phyloP scores from a whole-genome alignment of 2,797 vertebrate species.

The Nyctalus aviator region DNA sequence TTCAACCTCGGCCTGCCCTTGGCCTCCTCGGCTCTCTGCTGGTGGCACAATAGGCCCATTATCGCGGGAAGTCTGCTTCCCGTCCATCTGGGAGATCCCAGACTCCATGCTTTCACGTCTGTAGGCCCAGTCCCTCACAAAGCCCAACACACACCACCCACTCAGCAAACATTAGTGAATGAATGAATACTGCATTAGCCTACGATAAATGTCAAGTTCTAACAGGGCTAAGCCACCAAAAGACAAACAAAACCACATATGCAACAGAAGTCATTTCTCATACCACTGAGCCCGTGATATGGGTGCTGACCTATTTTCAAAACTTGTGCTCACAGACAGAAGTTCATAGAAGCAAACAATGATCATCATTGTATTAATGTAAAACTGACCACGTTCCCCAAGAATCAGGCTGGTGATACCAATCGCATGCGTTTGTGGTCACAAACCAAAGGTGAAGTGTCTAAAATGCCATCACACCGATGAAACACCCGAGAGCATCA shows the following conservation, averaged over 20 bases:
- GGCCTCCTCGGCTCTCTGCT: background rate
- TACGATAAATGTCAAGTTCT: background rate
- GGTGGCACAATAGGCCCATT: no score
- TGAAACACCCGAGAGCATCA: background rate
- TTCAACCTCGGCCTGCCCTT: background rate
- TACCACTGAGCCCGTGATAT: fast-evolving
- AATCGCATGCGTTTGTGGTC: background rate
- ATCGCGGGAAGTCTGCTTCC: background rate
- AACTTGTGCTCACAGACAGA: background rate
- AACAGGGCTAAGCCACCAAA: background rate
- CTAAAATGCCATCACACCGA: background rate
- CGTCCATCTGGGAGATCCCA: background rate
- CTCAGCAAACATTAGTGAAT: background rate
- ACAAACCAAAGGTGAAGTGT: background rate
- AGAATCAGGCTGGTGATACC: background rate
- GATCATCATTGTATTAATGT: background rate
- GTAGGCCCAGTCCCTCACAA: background rate
- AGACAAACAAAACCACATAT: background rate
- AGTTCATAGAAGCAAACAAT: background rate
- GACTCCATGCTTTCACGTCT: background rate
- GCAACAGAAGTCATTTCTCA: background rate
- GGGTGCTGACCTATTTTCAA: background rate
- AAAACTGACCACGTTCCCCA: background rate
- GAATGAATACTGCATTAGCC: background rate
- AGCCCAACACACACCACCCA: background rate